Percentiles rank a stretch among this genome's conserved stretches.
Evolutionary conservation across 2,113 vertebrate species (phyloP).

Genomic region (Craseonycteris thonglongyai): DNA sequence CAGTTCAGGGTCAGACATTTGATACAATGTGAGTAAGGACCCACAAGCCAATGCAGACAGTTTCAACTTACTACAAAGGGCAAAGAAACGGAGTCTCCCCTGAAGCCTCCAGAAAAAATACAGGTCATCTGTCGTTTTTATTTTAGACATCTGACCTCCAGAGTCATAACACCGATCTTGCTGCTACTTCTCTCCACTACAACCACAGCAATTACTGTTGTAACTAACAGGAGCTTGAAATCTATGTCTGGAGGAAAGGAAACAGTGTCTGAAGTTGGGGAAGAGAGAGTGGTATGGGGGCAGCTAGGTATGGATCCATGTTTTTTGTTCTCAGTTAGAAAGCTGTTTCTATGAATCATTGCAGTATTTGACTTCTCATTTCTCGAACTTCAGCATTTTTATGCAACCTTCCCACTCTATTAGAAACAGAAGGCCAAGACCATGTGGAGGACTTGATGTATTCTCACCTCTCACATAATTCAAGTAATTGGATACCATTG

Average conservation of each 20-base stretch:
- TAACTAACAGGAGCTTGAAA: neutral
- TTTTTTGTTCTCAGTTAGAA: neutral
- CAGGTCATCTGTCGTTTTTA: neutral
- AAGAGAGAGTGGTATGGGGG: no score
- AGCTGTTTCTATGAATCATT: neutral
- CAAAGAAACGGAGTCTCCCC: neutral
- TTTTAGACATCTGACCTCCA: neutral
- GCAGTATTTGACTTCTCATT: neutral
- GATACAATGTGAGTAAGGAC: neutral
- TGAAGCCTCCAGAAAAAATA: neutral
- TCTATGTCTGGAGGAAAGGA: neutral
- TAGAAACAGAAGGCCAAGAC: constrained; percentile 19
- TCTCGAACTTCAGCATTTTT: neutral
- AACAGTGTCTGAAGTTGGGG: neutral
- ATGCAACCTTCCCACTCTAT: neutral
- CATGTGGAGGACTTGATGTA: constrained; percentile 65
- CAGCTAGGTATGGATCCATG: neutral
- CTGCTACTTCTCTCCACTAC: neutral
- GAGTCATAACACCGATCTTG: neutral
- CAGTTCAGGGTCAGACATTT: neutral
- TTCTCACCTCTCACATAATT: constrained; percentile 48
- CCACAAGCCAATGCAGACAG: neutral
- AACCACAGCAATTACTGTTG: neutral
- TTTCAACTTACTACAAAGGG: neutral
- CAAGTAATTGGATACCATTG: constrained; percentile 63